These are phyloP conservation scores for Umimayanthus kanabou DNA, from an alignment of 92 coral and sea anemone genomes.

Conservation along the genomic window DNA sequence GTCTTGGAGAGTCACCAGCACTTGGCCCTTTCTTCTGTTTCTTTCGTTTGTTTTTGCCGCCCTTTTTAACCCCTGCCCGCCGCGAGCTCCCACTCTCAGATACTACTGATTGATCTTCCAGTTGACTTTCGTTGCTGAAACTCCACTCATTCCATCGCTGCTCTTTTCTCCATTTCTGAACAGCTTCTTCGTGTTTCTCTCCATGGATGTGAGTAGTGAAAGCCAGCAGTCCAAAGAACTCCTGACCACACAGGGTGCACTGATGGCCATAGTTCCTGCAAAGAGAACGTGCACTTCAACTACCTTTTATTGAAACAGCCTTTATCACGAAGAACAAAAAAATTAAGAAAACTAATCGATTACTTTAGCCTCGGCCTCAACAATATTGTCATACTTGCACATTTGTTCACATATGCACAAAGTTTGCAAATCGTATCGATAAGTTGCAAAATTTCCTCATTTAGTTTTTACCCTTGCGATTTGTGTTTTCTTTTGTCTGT, in stretches of 20 bases:
- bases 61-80: slow-evolving; percentile 10
- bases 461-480: too few species aligned
- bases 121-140: slow-evolving; percentile 12
- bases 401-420: too few species aligned
- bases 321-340: too few species aligned
- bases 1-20: slow-evolving; percentile 8
- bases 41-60: background rate
- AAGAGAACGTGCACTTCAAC: background rate
- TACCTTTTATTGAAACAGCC: too few species aligned
- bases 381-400: too few species aligned
- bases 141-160: slow-evolving; percentile 53
- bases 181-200: slow-evolving; percentile 67
- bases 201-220: slow-evolving; percentile 77
- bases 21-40: background rate
- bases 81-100: background rate
- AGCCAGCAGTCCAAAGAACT: slow-evolving; percentile 68
- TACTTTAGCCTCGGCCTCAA: too few species aligned
- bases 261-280: slow-evolving; percentile 72
- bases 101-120: slow-evolving; percentile 5
- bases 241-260: slow-evolving; percentile 70
- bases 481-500: too few species aligned
- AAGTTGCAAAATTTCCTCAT: too few species aligned
- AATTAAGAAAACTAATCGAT: too few species aligned
- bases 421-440: too few species aligned
- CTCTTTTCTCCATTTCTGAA: slow-evolving; percentile 64